Evolutionary conservation across 1,140 invertebrate species (phyloP).

Genomic region (Heliconius hewitsoni): DNA sequence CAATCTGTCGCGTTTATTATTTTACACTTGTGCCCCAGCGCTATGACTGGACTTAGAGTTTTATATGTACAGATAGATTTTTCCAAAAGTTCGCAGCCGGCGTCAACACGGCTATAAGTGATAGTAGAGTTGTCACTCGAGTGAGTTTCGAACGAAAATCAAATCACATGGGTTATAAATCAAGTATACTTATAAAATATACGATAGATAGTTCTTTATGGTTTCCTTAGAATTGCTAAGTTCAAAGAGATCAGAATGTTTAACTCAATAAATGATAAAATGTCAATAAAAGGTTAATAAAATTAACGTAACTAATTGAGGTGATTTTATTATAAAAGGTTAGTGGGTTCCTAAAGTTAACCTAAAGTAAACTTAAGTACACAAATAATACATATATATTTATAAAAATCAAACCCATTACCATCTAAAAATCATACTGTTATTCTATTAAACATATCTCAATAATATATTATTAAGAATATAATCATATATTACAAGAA

Average conservation of each 20-base stretch:
- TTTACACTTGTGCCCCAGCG: too few species aligned
- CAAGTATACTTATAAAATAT: constrained; percentile 2
- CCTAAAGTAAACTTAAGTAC: too few species aligned
- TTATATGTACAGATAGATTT: neutral
- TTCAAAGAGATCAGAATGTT: neutral
- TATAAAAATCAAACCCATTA: too few species aligned
- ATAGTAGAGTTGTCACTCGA: neutral
- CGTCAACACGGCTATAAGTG: neutral
- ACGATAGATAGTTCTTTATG: neutral
- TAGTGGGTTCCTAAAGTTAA: too few species aligned
- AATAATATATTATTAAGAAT: neutral
- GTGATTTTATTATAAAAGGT: too few species aligned
- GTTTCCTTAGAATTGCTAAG: neutral
- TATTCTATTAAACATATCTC: too few species aligned
- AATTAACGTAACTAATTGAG: neutral
- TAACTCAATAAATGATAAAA: neutral
- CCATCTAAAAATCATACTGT: too few species aligned
- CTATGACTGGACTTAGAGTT: too few species aligned
- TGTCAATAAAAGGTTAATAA: too few species aligned
- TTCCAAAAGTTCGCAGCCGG: neutral
- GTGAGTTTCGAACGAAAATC: constrained; percentile 4
- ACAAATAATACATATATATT: too few species aligned
- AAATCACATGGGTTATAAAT: constrained; percentile 1
- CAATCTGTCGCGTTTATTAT: too few species aligned
- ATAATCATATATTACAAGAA: constrained; percentile 6